Percentiles rank a stretch among this genome's conserved stretches.
These are phyloP conservation scores for Tricholaema leucomelas DNA, from an alignment of 2,113 vertebrate species.

Conservation along the genomic window DNA sequence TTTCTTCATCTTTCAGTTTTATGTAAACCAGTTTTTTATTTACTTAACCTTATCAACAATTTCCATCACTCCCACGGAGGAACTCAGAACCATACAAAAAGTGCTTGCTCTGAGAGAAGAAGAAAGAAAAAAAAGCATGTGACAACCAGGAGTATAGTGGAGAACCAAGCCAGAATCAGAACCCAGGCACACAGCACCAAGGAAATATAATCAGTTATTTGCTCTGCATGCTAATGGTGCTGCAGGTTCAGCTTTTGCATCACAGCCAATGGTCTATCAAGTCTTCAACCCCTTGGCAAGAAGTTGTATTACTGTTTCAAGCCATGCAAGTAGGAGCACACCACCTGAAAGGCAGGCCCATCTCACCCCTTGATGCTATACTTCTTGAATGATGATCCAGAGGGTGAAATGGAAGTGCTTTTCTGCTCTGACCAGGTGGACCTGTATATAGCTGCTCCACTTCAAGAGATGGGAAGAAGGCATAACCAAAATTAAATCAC, in stretches of 20 bases:
- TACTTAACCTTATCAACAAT: not conserved
- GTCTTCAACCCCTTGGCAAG: not conserved
- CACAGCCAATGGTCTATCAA: not conserved
- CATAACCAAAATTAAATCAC: conserved; percentile 46
- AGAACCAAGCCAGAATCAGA: not conserved
- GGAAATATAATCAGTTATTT: not conserved
- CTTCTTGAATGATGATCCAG: conserved; percentile 76
- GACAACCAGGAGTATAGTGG: not conserved
- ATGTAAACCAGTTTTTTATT: not conserved
- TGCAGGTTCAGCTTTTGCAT: not conserved
- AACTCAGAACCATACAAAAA: not conserved
- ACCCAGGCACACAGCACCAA: not conserved
- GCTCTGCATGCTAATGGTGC: conserved; percentile 32
- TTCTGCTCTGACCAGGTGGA: conserved; percentile 79
- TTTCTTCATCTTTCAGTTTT: not conserved
- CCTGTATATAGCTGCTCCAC: conserved; percentile 77
- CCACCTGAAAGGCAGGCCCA: conserved; percentile 56
- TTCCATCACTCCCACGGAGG: not conserved
- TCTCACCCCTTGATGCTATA: conserved; percentile 84
- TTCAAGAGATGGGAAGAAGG: conserved; percentile 72
- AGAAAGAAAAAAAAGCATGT: not conserved
- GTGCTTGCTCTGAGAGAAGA: not conserved
- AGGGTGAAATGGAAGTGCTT: conserved; percentile 77
- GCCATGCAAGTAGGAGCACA: conserved; percentile 54
- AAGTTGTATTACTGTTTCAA: conserved; percentile 22